A percentile compares a stretch with the other conserved stretches of the same genome.
phyloP scores from a whole-genome alignment of 2,888 invertebrate genomes.

The Blastobasis lacticolella region DNA sequence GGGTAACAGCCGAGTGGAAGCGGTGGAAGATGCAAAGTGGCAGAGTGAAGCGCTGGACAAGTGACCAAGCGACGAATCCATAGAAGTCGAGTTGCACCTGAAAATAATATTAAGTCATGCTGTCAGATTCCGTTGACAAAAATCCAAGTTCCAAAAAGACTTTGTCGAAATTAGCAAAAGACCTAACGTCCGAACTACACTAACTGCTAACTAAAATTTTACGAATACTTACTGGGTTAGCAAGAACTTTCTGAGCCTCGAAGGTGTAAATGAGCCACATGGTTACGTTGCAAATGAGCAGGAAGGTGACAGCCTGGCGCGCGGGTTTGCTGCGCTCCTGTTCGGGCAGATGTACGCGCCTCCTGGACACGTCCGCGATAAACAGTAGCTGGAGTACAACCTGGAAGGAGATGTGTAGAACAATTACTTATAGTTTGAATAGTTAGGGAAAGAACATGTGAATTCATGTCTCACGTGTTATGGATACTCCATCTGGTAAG shows the following conservation, averaged over 20 bases:
- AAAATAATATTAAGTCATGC: background rate
- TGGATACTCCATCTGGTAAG: too few relatives aligned
- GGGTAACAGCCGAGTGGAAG: conserved; percentile 95
- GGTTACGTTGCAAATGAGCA: conserved; percentile 95
- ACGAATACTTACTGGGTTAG: conserved; percentile 83
- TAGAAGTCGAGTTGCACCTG: conserved; percentile 91
- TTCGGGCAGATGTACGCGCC: conserved; percentile 92
- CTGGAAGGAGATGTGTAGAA: conserved; percentile 40
- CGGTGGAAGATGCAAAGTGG: conserved; percentile 97
- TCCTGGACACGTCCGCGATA: conserved; percentile 93
- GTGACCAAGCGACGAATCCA: conserved; percentile 93
- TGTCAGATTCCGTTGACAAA: too few relatives aligned
- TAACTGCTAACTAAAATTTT: too few relatives aligned
- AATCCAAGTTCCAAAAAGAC: too few relatives aligned
- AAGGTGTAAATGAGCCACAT: conserved; percentile 98
- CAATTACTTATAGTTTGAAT: too few relatives aligned
- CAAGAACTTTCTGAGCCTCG: conserved; percentile 94
- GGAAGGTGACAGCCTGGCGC: conserved; percentile 94
- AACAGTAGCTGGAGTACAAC: conserved; percentile 95
- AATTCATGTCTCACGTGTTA: too few relatives aligned
- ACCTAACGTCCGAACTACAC: too few relatives aligned
- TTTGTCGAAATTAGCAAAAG: too few relatives aligned
- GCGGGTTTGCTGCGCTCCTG: conserved; percentile 96
- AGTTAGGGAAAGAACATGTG: too few relatives aligned
- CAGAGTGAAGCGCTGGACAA: conserved; percentile 92